Evolutionary conservation across 2,888 invertebrate species (phyloP).

Genomic region (Coremacera marginata): DNA sequence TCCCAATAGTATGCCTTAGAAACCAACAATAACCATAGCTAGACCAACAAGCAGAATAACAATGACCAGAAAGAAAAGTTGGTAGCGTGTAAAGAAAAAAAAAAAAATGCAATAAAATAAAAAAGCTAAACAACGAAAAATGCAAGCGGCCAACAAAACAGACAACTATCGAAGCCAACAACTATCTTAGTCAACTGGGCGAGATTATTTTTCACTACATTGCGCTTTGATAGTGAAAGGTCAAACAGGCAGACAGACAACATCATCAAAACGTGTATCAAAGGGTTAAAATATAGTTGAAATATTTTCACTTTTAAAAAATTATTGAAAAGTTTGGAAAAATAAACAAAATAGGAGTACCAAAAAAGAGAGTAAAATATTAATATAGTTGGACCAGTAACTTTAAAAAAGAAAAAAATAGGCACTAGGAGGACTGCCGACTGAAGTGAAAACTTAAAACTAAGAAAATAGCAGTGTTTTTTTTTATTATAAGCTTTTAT

Average conservation of each 20-base stretch:
- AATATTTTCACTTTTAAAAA: too few relatives aligned
- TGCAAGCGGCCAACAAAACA: background rate
- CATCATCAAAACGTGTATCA: background rate
- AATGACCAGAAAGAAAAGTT: background rate
- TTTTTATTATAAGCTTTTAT: too few relatives aligned
- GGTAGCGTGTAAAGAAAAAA: background rate
- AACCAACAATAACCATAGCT: background rate
- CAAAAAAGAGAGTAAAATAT: too few relatives aligned
- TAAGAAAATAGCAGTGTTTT: too few relatives aligned
- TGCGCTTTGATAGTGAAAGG: background rate
- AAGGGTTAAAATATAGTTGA: background rate
- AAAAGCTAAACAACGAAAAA: background rate
- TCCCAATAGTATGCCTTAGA: background rate
- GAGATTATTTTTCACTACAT: background rate
- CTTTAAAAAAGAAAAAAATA: too few relatives aligned
- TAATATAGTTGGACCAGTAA: too few relatives aligned
- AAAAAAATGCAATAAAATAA: background rate
- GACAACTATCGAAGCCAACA: background rate
- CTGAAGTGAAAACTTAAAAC: too few relatives aligned
- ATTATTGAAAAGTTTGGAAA: too few relatives aligned
- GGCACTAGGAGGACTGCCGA: too few relatives aligned
- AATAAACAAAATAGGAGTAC: too few relatives aligned
- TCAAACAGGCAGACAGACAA: background rate
- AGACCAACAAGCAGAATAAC: background rate
- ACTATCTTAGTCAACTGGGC: background rate